Percentiles rank a stretch among this genome's conserved stretches.
Conservation (phyloP, 2,797 vertebrate species). For the Numenius phaeopus region DNA sequence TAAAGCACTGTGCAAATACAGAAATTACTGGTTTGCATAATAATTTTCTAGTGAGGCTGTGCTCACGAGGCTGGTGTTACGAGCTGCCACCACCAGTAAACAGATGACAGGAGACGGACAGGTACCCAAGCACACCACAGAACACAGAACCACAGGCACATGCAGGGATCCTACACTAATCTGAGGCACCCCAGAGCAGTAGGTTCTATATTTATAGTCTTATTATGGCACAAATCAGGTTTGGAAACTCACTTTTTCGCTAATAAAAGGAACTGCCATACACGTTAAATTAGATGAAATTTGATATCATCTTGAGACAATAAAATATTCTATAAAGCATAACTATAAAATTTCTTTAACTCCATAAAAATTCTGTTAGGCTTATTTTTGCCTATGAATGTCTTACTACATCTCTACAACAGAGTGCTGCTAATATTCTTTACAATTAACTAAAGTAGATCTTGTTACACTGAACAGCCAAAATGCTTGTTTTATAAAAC, state of each 20-base stretch:
- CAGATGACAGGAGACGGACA: background rate
- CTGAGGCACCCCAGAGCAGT: background rate
- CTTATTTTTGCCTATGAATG: background rate
- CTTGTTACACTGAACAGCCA: background rate
- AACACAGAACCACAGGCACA: background rate
- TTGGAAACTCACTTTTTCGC: background rate
- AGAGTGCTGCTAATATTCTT: background rate
- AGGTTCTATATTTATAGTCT: background rate
- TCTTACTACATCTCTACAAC: background rate
- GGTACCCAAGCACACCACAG: accelerated
- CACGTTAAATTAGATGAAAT: background rate
- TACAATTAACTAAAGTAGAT: background rate
- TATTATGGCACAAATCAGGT: background rate
- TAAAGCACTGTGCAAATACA: background rate
- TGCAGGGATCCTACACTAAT: accelerated
- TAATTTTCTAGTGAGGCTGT: background rate
- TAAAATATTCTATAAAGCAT: background rate
- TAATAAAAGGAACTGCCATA: background rate
- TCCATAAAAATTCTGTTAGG: background rate
- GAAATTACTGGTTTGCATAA: background rate
- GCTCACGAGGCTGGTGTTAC: background rate
- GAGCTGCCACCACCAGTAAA: background rate
- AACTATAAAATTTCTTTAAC: background rate
- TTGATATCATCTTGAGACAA: background rate
- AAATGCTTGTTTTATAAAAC: background rate